Base-by-base conservation (phyloP, 2,113 vertebrate species). In the Megaceryle maxima region DNA sequence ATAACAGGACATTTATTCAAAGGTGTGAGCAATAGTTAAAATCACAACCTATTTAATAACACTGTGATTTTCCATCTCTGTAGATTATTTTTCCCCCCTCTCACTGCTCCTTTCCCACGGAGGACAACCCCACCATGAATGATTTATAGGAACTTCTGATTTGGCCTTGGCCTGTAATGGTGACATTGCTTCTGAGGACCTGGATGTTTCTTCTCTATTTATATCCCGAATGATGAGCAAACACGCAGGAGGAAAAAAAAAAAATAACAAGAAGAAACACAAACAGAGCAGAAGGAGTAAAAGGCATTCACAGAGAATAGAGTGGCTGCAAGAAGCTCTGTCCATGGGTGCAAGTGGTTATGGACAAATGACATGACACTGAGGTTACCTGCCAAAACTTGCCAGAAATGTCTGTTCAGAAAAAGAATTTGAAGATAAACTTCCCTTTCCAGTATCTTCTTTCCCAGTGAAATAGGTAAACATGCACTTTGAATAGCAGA, bases 201-300 rank as follows among this genome's bases (percentile, higher is more conserved):
- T 84, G 70, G n/a, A 69, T 90, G 28, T 77, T 91, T 96, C 80
- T 77, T 75, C 60, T 73, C 89, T 92, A 69, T 76, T 93, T 95
- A 90, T 90, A 95, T 87, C 60, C 57, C 87, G 64, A 68, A 93
- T 92, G 83, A 92, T 37, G 35, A 83, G 50, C 66, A 86, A 90
- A 93, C 20, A 78, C 22, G 41, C 5, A 70, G 33, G 13, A 77
- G 28, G 48, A 26, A 55, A 92, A 53, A 77, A 14, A 88, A 62
- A 62, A 20, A 83, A 56, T 44, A 69, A 41, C n/a, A 10, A 19
- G 16, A 92, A 16, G 43, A 86, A 88, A 78, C 19, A 72, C 78
- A 85, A 87, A 18, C n/a, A 66, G 35, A 41, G 35, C 13, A 72
- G 18, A 12, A 81, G 18, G 15, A 92, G 25, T 18, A 66, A 73